Percentiles rank a stretch among this genome's conserved stretches.
These are phyloP conservation scores for Drosophila aff. DNA, from an alignment of 1,140 invertebrate genomes.

Conservation along the genomic window DNA sequence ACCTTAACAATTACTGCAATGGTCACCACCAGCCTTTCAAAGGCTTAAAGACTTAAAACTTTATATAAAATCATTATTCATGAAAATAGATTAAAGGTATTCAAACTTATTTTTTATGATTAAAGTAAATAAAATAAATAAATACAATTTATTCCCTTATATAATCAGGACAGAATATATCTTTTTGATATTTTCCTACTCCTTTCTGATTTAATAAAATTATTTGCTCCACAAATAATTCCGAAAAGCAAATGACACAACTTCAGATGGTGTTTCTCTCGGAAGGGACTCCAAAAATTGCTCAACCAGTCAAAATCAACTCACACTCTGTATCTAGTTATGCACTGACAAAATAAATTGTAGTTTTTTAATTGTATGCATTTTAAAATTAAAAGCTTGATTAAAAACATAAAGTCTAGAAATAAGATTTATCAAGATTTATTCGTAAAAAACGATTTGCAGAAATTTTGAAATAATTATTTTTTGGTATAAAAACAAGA, in stretches of 20 bases:
- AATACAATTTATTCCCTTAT: not conserved
- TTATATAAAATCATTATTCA: not conserved
- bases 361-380: no score
- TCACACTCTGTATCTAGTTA: constrained; percentile 7
- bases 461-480: no score
- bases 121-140: not conserved
- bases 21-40: no score
- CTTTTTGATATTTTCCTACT: not conserved
- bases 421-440: no score
- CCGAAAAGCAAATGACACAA: not conserved
- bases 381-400: no score
- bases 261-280: constrained; percentile 19
- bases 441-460: no score
- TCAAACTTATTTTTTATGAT: no score
- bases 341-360: not conserved
- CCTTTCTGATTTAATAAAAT: not conserved
- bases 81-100: not conserved
- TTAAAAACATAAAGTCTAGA: no score
- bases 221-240: not conserved
- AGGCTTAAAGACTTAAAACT: no score
- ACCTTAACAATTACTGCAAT: no score
- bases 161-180: not conserved
- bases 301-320: constrained; percentile 4
- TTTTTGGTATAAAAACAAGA: no score
- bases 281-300: constrained; percentile 7